Percentiles rank a stretch among this genome's conserved stretches.
Evolutionary conservation across 2,888 invertebrate species (phyloP).

Genomic region (Meteorus colon): DNA sequence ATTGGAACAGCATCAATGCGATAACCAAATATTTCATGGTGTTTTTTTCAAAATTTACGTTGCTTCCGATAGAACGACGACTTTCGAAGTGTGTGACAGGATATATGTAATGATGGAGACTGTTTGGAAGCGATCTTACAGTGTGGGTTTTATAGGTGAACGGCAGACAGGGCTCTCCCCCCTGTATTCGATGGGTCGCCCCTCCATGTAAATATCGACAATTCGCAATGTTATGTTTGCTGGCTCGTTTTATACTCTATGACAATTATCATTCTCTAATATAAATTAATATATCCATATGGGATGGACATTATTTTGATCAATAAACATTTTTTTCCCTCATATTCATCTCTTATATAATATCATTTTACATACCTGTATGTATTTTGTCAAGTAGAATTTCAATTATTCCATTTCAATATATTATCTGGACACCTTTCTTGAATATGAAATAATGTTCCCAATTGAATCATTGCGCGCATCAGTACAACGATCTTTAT

Average conservation of each 20-base stretch:
- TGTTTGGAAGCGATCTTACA: slow-evolving; percentile 67
- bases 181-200: slow-evolving; percentile 41
- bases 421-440: too few species aligned
- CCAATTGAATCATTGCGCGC: too few species aligned
- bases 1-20: slow-evolving; percentile 75
- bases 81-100: slow-evolving; percentile 4
- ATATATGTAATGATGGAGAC: slow-evolving; percentile 58
- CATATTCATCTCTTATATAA: too few species aligned
- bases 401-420: too few species aligned
- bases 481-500: too few species aligned
- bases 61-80: slow-evolving; percentile 46
- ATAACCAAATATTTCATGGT: slow-evolving; percentile 74
- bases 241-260: slow-evolving; percentile 37
- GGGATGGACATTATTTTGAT: too few species aligned
- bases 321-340: too few species aligned
- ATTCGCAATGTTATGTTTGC: slow-evolving; percentile 40
- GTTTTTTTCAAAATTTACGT: slow-evolving; percentile 11
- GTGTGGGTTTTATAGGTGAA: slow-evolving; percentile 67
- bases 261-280: slow-evolving; percentile 23
- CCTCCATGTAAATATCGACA: slow-evolving; percentile 16
- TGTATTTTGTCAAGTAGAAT: too few species aligned
- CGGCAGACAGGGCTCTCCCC: slow-evolving; percentile 66
- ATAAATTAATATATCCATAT: too few species aligned
- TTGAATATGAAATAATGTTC: too few species aligned
- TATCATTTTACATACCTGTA: too few species aligned